Base-by-base conservation (phyloP, 2,113 vertebrate genomes). In the Gasterosteus aculeatus region DNA sequence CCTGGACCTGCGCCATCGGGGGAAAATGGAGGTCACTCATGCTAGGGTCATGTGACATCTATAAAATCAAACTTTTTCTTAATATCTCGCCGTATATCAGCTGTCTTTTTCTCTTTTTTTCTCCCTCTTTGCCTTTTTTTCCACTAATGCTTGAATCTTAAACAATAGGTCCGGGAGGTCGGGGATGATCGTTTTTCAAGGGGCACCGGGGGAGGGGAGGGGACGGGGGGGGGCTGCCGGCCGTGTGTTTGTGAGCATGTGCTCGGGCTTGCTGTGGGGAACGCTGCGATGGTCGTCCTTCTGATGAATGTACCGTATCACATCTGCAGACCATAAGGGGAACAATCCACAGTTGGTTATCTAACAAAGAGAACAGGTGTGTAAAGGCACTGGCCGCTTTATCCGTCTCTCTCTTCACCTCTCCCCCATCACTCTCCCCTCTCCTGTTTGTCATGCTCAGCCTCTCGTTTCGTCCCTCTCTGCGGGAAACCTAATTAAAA, bases 31-130 rank as follows among this genome's bases (percentile, higher is more conserved):
- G 94, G 94, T 94, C 93, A 93, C 88, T 91, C 92, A 90, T 87
- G 88, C 92, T 90, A 80, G 91, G 93, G 93, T 93, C 93, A 94
- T 66, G 79, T 92, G 92, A 93, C 92, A 90, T 87, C 93, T 82
- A 94, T 95, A 95, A 95, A 95, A 94, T 93, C 87, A 92, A 94
- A 93, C 91, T 93, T 95, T 94, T 92, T 84, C 82, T 92, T 93
- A 93, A 94, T 94, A 92, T 93, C 91, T 89, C 83, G 69, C 85
- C 77, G 33, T 94, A 94, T 89, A 94, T 94, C 92, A 92, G 74
- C 46, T 59, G 54, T 58, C 74, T 72, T 60, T 60, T 29, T 53
- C 65, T 80, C 5, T 38, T 38, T 7, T 7, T 38, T 38, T 7
- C 6, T 6, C 12, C 15, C 7, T 1, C 33, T 72, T 69, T 62